Evolutionary conservation across 2,888 invertebrate species (phyloP).

Genomic region (Tetragonula carbonaria): DNA sequence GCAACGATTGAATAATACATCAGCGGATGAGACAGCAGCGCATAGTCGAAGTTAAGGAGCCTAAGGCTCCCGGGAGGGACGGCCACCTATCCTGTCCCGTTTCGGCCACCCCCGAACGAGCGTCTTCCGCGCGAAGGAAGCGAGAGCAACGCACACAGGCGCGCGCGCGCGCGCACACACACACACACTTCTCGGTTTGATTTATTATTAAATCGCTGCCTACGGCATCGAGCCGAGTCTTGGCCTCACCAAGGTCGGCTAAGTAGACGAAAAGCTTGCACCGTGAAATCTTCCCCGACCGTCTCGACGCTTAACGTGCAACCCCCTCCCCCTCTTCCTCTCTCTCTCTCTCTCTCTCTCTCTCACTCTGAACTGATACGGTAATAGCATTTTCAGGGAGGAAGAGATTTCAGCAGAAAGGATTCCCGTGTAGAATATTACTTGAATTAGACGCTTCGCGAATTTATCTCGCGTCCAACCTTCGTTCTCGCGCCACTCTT

Average conservation of each 20-base stretch:
- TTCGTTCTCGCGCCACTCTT: background rate
- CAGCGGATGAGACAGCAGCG: constrained; percentile 67
- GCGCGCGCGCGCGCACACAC: constrained; percentile 36
- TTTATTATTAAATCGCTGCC: constrained; percentile 81
- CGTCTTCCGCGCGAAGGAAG: constrained; percentile 77
- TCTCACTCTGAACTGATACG: constrained; percentile 57
- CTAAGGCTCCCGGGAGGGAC: constrained; percentile 79
- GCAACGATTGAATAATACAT: constrained; percentile 79
- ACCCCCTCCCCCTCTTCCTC: background rate
- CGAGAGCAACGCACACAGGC: constrained; percentile 61
- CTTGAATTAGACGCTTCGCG: constrained; percentile 55
- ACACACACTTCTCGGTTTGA: constrained; percentile 77
- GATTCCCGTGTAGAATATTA: constrained; percentile 65
- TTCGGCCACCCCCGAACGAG: constrained; percentile 70
- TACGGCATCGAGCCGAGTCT: constrained; percentile 53
- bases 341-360: constrained; percentile 19
- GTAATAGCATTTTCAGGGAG: constrained; percentile 66
- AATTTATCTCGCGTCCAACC: constrained; percentile 38
- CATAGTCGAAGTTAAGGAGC: constrained; percentile 77
- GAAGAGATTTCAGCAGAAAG: constrained; percentile 54
- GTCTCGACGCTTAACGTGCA: constrained; percentile 55
- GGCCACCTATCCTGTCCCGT: constrained; percentile 75
- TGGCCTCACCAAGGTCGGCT: constrained; percentile 55
- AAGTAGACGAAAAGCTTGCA: constrained; percentile 59
- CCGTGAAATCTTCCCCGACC: constrained; percentile 59